These are phyloP conservation scores for Agapornis roseicollis DNA, from an alignment of 2,113 vertebrate species.

Conservation along the genomic window DNA sequence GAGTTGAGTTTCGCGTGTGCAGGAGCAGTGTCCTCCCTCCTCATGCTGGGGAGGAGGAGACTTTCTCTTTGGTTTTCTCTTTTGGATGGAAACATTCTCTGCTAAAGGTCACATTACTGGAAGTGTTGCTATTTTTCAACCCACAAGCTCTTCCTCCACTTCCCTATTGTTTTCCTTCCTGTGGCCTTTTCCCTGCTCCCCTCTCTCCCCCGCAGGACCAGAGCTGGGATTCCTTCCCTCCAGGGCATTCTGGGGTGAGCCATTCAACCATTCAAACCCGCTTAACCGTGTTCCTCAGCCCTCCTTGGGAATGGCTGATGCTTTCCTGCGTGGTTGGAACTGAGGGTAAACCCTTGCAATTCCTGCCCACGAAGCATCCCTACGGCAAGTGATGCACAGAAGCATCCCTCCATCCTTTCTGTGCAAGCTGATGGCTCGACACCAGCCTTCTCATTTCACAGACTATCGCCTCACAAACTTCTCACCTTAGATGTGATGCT, in stretches of 20 bases:
- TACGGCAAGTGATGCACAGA: not conserved
- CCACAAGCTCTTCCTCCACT: not conserved
- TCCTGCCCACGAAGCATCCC: not conserved
- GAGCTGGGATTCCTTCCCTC: fast-evolving
- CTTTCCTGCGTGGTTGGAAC: not conserved
- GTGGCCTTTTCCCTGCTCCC: not conserved
- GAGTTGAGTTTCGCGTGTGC: fast-evolving
- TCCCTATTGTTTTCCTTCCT: constrained; percentile 34
- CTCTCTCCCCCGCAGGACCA: not conserved
- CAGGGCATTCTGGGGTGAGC: not conserved
- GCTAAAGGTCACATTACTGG: constrained; percentile 48
- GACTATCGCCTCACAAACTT: not conserved
- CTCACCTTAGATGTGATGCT: not conserved
- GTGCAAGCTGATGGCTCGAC: not conserved
- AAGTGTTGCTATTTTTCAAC: constrained; percentile 29
- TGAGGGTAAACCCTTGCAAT: not conserved
- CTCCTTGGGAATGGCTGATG: not conserved
- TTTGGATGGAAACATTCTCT: constrained; percentile 1
- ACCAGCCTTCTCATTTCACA: not conserved
- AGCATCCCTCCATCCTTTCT: not conserved
- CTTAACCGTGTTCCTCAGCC: not conserved
- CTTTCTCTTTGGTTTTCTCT: not conserved
- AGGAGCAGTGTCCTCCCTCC: not conserved
- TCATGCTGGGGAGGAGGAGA: not conserved
- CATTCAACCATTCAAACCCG: not conserved